Evolutionary conservation across 2,888 invertebrate species (phyloP), one percentile per base, ranked within the genome.

Genomic region (Apocheima hispidaria): DNA sequence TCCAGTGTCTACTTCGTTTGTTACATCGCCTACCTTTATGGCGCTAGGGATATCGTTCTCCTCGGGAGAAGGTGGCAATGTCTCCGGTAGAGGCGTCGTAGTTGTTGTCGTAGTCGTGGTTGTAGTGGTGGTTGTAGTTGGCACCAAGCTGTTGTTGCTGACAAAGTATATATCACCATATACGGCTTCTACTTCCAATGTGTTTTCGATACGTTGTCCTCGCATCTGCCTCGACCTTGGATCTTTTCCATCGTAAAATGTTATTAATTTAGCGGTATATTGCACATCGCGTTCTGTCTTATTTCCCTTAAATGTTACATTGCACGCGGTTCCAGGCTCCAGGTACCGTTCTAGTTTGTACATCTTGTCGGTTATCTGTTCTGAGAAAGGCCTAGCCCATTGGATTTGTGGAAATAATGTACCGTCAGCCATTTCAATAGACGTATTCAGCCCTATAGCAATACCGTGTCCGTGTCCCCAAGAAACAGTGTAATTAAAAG

Each of bases 391-490:
- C 60, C 94, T 93, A 1, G 96, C 96, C 97, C 97, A 97, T 70
- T 94, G 93, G 62, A 96, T 94, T 71, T 94, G 94, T 4, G 93
- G 93, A 14, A 94, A 86, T 48, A 85, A 74, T 1, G 93, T 93
- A 1, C 94, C 94, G 70, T 95, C 94, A 3, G 87, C 88, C 73
- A 94, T 86, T 69, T 91, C 93, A 58, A 96, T 94, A 9, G 92
- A 93, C 26, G 96, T 95, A 52, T 94, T 94, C 50, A 96, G 86
- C 5, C 96, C 96, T 60, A 95, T 96, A 43, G 95, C 94, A 84
- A 95, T 95, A 64, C 94, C 96, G 80, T 94, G 96, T 4, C 94
- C 95, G 73, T 96, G 96, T 14, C 97, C 97, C 97, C 97, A 97
- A 78, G 96, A 96, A 63, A 96, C 91, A 16, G 94, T 93, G 73